A percentile compares a stretch with the other conserved stretches of the same genome.
Conservation (phyloP, 2,888 invertebrate genomes). For the Lasioglossum figueresi region DNA sequence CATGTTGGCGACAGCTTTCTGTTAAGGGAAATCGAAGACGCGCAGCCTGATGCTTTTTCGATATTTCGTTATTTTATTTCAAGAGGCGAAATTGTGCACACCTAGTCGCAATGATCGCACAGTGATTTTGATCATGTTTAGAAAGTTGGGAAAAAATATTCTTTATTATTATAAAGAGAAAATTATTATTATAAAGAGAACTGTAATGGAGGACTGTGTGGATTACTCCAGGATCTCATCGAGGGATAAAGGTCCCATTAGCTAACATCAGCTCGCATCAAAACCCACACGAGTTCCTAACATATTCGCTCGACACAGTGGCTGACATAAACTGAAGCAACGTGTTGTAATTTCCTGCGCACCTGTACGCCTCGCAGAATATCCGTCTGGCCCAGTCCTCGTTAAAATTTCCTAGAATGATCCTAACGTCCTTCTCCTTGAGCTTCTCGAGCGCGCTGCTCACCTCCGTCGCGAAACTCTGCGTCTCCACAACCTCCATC, state of each 20-base stretch:
- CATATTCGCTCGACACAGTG: background rate
- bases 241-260: conserved; percentile 5
- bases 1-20: background rate
- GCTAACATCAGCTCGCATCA: background rate
- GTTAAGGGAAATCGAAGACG: background rate
- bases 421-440: conserved; percentile 95
- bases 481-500: conserved; percentile 94
- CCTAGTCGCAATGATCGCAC: no score
- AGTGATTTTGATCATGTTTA: no score
- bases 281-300: background rate
- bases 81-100: background rate
- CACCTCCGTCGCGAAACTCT: conserved; percentile 96
- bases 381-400: conserved; percentile 96
- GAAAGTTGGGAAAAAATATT: no score
- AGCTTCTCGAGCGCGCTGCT: conserved; percentile 91
- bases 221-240: background rate
- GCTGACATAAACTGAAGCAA: background rate
- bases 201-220: background rate
- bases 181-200: no score
- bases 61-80: background rate
- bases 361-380: conserved; percentile 94
- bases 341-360: conserved; percentile 62
- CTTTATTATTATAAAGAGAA: no score
- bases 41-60: background rate
- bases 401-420: conserved; percentile 98